Evolutionary conservation across 1,140 invertebrate genomes (phyloP).

Genomic region (Sitodiplosis mosellana): DNA sequence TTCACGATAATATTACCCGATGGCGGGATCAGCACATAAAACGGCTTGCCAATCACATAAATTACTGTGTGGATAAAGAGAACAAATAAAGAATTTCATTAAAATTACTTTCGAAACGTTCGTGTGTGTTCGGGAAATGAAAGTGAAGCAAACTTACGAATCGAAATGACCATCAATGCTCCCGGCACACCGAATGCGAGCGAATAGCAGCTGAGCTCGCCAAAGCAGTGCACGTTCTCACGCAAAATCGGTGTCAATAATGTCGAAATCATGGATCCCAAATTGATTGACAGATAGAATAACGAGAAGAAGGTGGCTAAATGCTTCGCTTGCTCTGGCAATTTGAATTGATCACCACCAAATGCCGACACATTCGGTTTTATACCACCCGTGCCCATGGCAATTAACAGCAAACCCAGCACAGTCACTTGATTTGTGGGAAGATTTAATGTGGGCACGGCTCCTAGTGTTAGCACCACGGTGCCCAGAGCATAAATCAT

Average conservation of each 20-base stretch:
- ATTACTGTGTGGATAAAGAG: constrained; percentile 38
- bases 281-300: constrained; percentile 82
- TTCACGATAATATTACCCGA: constrained; percentile 64
- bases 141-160: constrained; percentile 43
- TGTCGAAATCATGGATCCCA: constrained; percentile 73
- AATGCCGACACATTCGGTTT: constrained; percentile 91
- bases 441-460: constrained; percentile 29
- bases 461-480: constrained; percentile 39
- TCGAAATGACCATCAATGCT: constrained; percentile 53
- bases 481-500: constrained; percentile 60
- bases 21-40: constrained; percentile 62
- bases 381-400: constrained; percentile 79
- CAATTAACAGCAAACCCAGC: constrained; percentile 57
- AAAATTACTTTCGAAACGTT: too few species aligned
- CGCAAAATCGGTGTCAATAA: constrained; percentile 69
- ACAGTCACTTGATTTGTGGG: constrained; percentile 35
- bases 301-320: constrained; percentile 69
- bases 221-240: constrained; percentile 60
- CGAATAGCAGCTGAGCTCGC: constrained; percentile 57
- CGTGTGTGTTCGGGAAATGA: constrained; percentile 13
- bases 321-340: constrained; percentile 54
- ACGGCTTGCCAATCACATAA: constrained; percentile 54
- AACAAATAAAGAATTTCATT: too few species aligned
- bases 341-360: constrained; percentile 80
- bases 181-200: constrained; percentile 79